Evolutionary conservation across 2,888 invertebrate species (phyloP), one percentile per base, ranked within the genome.

Genomic region (Nymphalis urticae): DNA sequence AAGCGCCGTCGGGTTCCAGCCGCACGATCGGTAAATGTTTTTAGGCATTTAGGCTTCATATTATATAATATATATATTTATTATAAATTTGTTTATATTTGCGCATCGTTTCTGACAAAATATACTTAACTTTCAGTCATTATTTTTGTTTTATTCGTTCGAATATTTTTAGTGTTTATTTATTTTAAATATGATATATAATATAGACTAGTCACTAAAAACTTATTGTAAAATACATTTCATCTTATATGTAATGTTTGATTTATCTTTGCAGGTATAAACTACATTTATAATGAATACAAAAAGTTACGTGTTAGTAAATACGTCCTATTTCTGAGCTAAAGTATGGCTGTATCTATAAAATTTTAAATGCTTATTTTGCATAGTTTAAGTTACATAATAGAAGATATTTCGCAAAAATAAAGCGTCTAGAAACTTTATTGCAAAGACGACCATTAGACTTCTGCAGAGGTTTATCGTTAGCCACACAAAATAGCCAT

Each of bases 401-500:
- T 24, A 56, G 50, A 58, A 51, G 19, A 47, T 50, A 42, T 58
- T 62, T 67, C 17, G 8, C 48, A 51, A 56, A 24, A 62, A 54
- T 61, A 66, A 65, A 65, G 61, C 19, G 59, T 59, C 64, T 53
- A 54, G 47, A 61, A 70, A 51, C 48, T 70, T 61, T 56, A 70
- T 64, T 67, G 42, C 56, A 50, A 60, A 62, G 50, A 50, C 61
- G 50, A 64, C 61, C 61, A 62, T 67, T 64, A 70, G 32, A 67
- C 60, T 61, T 63, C 60, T 66, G 59, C 48, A 67, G 64, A 48
- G 64, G 60, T 67, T 70, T 66, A 67, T 62, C 36, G 64, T 51
- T 56, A 64, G 64, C 56, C 66, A 67, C 56, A 64, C 64, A 56
- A 6, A 60, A 3, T 10, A 48, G 24, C 17, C 21, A 10, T 19